Percentiles rank a stretch among this genome's conserved stretches.
Evolutionary conservation across 2,888 invertebrate species (phyloP).

Genomic region (Drosophila mettleri): DNA sequence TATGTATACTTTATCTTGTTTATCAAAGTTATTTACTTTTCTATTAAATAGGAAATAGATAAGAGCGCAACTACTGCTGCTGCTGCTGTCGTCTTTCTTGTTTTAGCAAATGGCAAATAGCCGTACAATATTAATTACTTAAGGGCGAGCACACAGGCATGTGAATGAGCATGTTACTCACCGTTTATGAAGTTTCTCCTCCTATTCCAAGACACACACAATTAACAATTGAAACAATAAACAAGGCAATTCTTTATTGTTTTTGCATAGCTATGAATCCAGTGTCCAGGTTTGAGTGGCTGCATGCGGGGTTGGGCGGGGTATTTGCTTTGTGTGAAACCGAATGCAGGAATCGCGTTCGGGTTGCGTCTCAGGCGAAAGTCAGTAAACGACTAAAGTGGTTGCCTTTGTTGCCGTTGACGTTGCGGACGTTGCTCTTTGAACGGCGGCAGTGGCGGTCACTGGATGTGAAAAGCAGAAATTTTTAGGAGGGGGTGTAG

Average conservation of each 20-base stretch:
- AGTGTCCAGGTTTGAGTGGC: constrained; percentile 22
- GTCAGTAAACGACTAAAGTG: constrained; percentile 63
- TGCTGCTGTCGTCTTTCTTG: constrained; percentile 28
- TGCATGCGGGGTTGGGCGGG: constrained; percentile 18
- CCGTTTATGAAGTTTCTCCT: constrained; percentile 40
- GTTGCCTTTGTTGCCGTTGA: constrained; percentile 53
- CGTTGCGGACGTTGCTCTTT: constrained; percentile 66
- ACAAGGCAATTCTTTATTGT: constrained; percentile 65
- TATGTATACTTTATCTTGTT: constrained; percentile 16
- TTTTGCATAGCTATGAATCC: constrained; percentile 36
- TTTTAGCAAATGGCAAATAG: constrained; percentile 25
- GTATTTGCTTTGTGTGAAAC: constrained; percentile 27
- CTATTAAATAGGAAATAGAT: constrained; percentile 31
- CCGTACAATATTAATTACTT: constrained; percentile 51
- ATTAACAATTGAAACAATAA: constrained; percentile 41
- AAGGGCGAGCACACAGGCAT: constrained; percentile 19
- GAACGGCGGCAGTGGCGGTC: constrained; percentile 41
- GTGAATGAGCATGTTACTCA: constrained; percentile 51
- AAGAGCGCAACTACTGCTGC: constrained; percentile 29
- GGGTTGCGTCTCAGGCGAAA: constrained; percentile 60
- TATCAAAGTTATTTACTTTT: constrained; percentile 3
- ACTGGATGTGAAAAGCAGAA: constrained; percentile 24
- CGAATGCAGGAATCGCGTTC: constrained; percentile 42
- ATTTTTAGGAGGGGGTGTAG: constrained; percentile 12
- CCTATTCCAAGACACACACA: constrained; percentile 2